Evolutionary conservation across 1,140 invertebrate genomes (phyloP).

Genomic region (Doryteuthis pealeii): DNA sequence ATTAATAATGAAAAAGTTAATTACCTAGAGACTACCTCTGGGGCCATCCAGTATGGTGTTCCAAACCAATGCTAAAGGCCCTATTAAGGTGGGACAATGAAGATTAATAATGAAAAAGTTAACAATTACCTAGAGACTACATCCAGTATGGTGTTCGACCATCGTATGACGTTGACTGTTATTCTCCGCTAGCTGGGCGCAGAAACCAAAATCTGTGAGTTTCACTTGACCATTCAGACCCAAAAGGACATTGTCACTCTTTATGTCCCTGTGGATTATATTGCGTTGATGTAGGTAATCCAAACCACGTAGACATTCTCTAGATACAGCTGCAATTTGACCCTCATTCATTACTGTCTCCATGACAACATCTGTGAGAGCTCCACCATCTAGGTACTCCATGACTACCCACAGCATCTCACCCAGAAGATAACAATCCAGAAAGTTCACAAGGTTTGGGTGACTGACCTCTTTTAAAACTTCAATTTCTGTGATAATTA

Average conservation of each 20-base stretch:
- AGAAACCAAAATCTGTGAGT: conserved; percentile 62
- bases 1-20: no score
- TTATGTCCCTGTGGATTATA: conserved; percentile 82
- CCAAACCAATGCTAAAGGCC: no score
- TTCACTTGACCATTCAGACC: conserved; percentile 59
- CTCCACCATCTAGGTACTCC: conserved; percentile 65
- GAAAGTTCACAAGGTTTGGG: conserved; percentile 68
- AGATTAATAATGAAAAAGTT: no score
- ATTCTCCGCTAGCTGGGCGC: conserved; percentile 57
- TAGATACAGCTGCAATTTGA: conserved; percentile 96
- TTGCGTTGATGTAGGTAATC: conserved; percentile 96
- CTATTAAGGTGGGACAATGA: no score
- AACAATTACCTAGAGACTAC: conserved; percentile 51
- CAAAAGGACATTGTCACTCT: conserved; percentile 62
- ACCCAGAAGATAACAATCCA: conserved; percentile 87
- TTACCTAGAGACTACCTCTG: no score
- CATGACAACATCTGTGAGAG: conserved; percentile 65
- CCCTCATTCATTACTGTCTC: conserved; percentile 69
- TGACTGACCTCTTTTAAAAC: conserved; percentile 59
- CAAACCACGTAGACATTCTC: conserved; percentile 87
- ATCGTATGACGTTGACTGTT: conserved; percentile 57
- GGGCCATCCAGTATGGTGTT: no score
- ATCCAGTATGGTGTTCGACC: conserved; percentile 62
- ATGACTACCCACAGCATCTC: conserved; percentile 67
- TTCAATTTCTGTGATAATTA: conserved; percentile 65